Evolutionary conservation across 2,888 invertebrate species (phyloP).

Genomic region (Stictocephala bisonia): DNA sequence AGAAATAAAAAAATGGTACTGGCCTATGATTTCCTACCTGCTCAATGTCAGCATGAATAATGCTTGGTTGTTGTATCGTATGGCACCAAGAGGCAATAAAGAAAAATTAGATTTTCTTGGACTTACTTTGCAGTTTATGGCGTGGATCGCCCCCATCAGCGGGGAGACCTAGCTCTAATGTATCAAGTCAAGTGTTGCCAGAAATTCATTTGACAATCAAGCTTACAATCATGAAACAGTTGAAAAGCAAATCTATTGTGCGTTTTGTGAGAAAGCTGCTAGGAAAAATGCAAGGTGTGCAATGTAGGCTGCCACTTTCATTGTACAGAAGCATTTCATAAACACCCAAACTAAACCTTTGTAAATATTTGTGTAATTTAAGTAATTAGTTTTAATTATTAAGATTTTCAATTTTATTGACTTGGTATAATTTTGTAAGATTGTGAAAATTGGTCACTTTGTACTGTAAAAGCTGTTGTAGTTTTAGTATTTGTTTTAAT

Average conservation of each 20-base stretch:
- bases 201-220: background rate
- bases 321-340: background rate
- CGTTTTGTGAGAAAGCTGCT: background rate
- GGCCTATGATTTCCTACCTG: background rate
- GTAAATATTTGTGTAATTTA: background rate
- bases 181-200: background rate
- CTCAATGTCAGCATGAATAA: too few species aligned
- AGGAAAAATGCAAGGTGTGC: background rate
- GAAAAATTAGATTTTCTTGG: background rate
- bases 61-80: too few species aligned
- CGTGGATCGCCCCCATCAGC: background rate
- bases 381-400: too few species aligned
- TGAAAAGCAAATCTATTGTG: background rate
- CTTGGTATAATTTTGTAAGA: background rate
- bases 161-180: background rate
- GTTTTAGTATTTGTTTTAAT: background rate
- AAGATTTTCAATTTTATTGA: too few species aligned
- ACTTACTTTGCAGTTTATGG: background rate
- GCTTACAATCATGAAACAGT: background rate
- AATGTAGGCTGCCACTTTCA: background rate
- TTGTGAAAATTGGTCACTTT: too few species aligned
- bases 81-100: background rate
- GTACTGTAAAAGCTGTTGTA: background rate
- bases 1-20: too few species aligned
- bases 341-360: background rate